Base-by-base conservation (phyloP, 2,888 invertebrate genomes). In the Eumacrocentrus americanus region DNA sequence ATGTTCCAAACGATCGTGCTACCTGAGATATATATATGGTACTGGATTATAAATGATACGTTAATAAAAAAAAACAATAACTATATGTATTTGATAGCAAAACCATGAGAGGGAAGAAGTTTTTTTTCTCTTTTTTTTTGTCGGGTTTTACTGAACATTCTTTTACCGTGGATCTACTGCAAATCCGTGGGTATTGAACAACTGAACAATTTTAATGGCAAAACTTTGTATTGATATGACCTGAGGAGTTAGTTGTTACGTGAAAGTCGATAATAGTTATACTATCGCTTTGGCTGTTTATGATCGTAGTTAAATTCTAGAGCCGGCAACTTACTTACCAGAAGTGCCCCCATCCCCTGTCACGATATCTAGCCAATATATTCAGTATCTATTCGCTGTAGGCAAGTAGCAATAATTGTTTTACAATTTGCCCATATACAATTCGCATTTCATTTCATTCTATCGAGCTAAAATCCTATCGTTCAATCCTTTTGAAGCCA, bases 261-360 rank as follows among this genome's bases (percentile, higher is more conserved):
- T 50, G 34, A 52, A 52, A 52, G 38, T 38, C 52, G 40, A 52
- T 52, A 40, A 52, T 52, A 52, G 38, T 52, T 25, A 52, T 38
- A n/a, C n/a, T 40, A 52, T 40, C 52, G 14, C 23, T 14, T 22
- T 14, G 16, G 20, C 14, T 52, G 25, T 52, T 52, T 52, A 42
- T 40, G 40, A 52, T 38, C 11, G 35, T 50, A 50, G 50, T 50
- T 50, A 50, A 38, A 23, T 52, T 18, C 40, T n/a, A n/a, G n/a
- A n/a, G n/a, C n/a, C 14, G 38, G 40, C 40, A 52, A 40, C 52
- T 14, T 16, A 38, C 40, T 52, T 40, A 14, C 14, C 40, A 52
- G 52, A 51, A 51, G 51, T 37, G 22, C 37, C 51, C 38, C 22
- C n/a, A 37, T 51, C 37, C 29, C 12, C 38, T 23, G 37, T 40